Conservation (phyloP, 1,140 invertebrate genomes). For the Prorops nasuta region DNA sequence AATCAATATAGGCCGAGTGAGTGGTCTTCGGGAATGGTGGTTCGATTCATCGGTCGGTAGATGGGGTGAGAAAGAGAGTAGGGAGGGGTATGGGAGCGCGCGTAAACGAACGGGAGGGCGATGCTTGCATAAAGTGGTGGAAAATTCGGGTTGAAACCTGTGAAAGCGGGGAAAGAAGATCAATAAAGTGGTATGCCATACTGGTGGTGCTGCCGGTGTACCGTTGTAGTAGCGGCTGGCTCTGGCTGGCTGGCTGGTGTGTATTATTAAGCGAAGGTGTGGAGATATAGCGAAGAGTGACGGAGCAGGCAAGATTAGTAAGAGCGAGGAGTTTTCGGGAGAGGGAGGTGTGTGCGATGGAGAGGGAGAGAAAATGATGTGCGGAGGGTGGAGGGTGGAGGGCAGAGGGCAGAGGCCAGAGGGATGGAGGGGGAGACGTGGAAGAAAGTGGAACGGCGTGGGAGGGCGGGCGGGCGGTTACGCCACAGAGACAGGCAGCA, state of each 20-base stretch:
- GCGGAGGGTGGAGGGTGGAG: slow-evolving; percentile 6
- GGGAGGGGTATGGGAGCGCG: no score
- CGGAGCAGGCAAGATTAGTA: background rate
- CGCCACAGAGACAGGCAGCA: background rate
- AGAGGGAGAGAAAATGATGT: slow-evolving; percentile 13
- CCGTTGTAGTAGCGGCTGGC: slow-evolving; percentile 37
- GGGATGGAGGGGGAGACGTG: background rate
- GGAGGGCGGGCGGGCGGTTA: background rate
- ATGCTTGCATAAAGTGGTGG: slow-evolving; percentile 48
- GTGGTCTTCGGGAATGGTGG: slow-evolving; percentile 5
- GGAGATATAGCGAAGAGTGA: slow-evolving; percentile 15
- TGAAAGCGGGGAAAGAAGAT: slow-evolving; percentile 51
- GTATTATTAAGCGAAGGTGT: slow-evolving; percentile 51
- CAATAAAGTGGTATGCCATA: slow-evolving; percentile 51
- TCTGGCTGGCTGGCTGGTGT: slow-evolving; percentile 32
- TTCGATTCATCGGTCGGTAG: slow-evolving; percentile 35
- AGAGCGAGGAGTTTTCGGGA: background rate
- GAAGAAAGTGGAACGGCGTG: background rate
- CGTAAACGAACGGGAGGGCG: slow-evolving; percentile 36
- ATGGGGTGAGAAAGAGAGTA: no score
- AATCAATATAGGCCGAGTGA: no score
- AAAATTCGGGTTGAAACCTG: slow-evolving; percentile 51
- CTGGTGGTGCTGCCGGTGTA: slow-evolving; percentile 34
- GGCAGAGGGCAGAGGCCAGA: slow-evolving; percentile 6
- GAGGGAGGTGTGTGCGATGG: background rate